Conservation (phyloP, 2,888 invertebrate species). For the Choristoneura rosaceana region DNA sequence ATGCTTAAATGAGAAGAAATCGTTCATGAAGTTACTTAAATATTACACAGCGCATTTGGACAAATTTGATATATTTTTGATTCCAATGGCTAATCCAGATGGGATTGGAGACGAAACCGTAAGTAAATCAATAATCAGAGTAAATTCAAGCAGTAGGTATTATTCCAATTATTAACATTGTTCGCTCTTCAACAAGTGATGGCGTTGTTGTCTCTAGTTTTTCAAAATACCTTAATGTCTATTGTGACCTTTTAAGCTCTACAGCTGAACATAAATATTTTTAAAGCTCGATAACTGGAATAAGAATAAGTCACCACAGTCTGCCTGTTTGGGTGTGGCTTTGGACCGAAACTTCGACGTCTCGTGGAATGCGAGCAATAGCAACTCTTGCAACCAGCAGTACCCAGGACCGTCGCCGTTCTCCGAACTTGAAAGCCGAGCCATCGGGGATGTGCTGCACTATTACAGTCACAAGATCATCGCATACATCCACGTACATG, state of each 20-base stretch:
- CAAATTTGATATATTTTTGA: constrained; percentile 72
- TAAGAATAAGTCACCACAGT: constrained; percentile 69
- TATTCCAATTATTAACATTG: not conserved
- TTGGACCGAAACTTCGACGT: constrained; percentile 77
- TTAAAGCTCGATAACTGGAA: constrained; percentile 47
- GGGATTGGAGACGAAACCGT: constrained; percentile 52
- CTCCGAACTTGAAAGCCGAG: constrained; percentile 69
- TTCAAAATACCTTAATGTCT: not conserved
- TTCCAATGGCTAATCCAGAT: constrained; percentile 78
- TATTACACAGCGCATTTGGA: constrained; percentile 67
- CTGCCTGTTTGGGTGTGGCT: constrained; percentile 65
- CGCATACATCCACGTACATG: constrained; percentile 71
- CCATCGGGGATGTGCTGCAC: constrained; percentile 66
- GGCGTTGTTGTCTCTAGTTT: not conserved
- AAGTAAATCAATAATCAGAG: not conserved
- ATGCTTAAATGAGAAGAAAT: constrained; percentile 46
- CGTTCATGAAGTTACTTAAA: constrained; percentile 54
- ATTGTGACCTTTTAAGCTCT: not conserved
- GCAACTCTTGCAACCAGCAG: constrained; percentile 64
- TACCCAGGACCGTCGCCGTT: constrained; percentile 69
- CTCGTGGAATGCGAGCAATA: constrained; percentile 57
- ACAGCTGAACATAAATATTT: not conserved
- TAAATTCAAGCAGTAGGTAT: not conserved
- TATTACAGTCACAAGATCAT: constrained; percentile 68
- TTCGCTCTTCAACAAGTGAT: too few relatives aligned